Evolutionary conservation across 2,797 vertebrate genomes (phyloP).

Genomic region (Myotis daubentonii): DNA sequence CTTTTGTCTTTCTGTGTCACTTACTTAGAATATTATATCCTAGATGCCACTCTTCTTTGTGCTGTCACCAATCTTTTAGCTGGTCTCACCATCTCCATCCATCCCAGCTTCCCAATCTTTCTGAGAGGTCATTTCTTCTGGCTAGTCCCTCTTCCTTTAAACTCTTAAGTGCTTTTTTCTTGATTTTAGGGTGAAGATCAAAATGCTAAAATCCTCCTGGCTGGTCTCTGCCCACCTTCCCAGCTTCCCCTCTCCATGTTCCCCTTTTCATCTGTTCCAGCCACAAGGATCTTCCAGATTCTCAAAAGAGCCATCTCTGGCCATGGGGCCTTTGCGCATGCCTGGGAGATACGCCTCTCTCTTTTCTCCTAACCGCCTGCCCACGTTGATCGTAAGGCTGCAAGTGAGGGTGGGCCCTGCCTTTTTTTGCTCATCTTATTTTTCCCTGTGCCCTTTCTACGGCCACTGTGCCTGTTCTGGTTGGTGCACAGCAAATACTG

Average conservation of each 20-base stretch:
- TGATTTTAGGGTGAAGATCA: not conserved
- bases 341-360: not conserved
- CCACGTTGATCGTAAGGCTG: not conserved
- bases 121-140: not conserved
- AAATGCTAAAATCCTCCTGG: not conserved
- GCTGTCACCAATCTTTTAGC: not conserved
- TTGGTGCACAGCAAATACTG: not conserved
- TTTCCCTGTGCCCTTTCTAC: accelerated
- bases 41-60: not conserved
- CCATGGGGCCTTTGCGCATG: not conserved
- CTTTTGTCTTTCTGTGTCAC: not conserved
- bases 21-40: not conserved
- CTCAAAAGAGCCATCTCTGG: not conserved
- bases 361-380: not conserved
- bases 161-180: not conserved
- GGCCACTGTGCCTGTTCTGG: not conserved
- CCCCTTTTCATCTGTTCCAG: not conserved
- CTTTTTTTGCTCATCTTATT: not conserved
- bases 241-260: not conserved
- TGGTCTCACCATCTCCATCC: not conserved
- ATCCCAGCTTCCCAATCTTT: not conserved
- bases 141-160: not conserved
- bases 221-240: not conserved
- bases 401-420: not conserved
- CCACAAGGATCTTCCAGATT: not conserved